Base-by-base conservation (phyloP, 2,113 vertebrate genomes). In the Lota lota region DNA sequence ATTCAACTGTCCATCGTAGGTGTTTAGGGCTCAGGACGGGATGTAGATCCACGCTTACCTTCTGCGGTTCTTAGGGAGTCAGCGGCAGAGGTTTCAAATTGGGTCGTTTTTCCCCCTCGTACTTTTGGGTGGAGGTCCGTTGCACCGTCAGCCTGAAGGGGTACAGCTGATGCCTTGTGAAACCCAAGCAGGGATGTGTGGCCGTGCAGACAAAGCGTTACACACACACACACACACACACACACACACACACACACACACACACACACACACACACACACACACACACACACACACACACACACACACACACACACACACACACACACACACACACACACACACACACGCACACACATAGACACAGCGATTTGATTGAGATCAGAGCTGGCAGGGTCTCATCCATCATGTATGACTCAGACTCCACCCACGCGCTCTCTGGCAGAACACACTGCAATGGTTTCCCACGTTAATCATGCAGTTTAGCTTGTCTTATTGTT, bases 11-110 rank as follows among this genome's bases (percentile, higher is more conserved):
- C 36, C 36, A 11, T 40, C 36, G 6, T 3, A 40, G 7, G 6
- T 7, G 36, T 40, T 7, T 40, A 40, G 6, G 5, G 3, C 36
- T 40, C 36, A 11, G 11, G 36, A 3, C 36, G 36, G 1, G 11
- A 40, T 11, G 11, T 10, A 40, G 36, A n/a, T 11, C 36, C 36
- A 33, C 36, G 6, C 2, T 40, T 40, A 1, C 36, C 36, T 11
- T 40, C 36, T 7, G 36, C 36, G 3, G 36, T 40, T 24, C 24
- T 24, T n/a, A n/a, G n/a, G n/a, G 24, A 24, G 36, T 7, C 36
- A 11, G 36, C 36, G 36, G 36, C 85, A 80, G 73, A 51, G 86
- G 81, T 78, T 85, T 83, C 21, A 11, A 24, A 68, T 83, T 74
- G 60, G 57, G 18, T 16, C 0, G 17, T 36, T 66, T 66, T 70